Conservation (phyloP, 2,113 vertebrate genomes). For the Notiomystis cincta region DNA sequence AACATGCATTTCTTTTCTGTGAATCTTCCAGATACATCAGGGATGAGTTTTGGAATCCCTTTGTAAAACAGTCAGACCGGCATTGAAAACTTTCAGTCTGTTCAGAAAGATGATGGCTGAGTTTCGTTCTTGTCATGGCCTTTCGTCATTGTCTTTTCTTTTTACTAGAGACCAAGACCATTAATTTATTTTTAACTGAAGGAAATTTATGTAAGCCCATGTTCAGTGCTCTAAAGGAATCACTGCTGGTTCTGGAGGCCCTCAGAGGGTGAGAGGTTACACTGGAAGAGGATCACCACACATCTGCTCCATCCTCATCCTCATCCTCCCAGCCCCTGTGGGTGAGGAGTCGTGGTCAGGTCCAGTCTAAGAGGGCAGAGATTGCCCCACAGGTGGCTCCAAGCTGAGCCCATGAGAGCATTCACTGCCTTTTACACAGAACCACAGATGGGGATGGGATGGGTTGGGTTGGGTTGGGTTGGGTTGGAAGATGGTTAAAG, state of each 20-base stretch:
- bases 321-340: background rate
- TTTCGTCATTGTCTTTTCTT: background rate
- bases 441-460: background rate
- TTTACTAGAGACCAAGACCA: background rate
- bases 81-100: background rate
- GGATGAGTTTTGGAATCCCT: background rate
- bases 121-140: background rate
- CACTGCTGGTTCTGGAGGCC: background rate
- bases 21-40: background rate
- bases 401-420: rapidly evolving
- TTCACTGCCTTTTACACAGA: background rate
- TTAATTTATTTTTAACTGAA: background rate
- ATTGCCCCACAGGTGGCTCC: rapidly evolving
- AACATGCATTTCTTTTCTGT: rapidly evolving
- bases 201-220: background rate
- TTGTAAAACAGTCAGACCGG: background rate
- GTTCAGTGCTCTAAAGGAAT: background rate
- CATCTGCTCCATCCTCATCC: background rate
- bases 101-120: background rate
- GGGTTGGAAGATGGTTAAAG: background rate
- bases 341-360: background rate
- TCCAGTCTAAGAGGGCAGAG: background rate
- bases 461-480: background rate
- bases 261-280: background rate
- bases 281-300: background rate